Base-by-base conservation (phyloP, 1,140 invertebrate genomes). In the Rhizoglyphus robini region DNA sequence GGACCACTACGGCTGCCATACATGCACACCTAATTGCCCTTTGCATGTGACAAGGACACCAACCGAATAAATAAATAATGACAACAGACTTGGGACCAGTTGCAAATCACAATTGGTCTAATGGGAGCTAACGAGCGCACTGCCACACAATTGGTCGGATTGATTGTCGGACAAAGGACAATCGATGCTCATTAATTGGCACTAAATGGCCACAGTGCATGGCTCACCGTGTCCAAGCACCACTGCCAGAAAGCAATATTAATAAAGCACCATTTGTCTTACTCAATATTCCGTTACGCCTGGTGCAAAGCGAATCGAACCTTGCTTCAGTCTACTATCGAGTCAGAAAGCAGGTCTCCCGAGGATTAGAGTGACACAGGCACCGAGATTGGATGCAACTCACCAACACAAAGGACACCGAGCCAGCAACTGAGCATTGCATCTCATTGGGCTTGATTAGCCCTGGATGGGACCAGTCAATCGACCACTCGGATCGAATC, bases 371-470 rank as follows among this genome's bases (percentile, higher is more conserved):
- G n/a, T n/a, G n/a, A n/a, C n/a, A n/a, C n/a, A n/a, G n/a, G n/a
- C n/a, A n/a, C n/a, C n/a, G n/a, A n/a, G n/a, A n/a, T n/a, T n/a
- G n/a, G n/a, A n/a, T n/a, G n/a, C n/a, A n/a, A n/a, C n/a, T n/a
- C n/a, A n/a, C n/a, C n/a, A n/a, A n/a, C n/a, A n/a, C n/a, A n/a
- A n/a, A n/a, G n/a, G n/a, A n/a, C n/a, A n/a, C n/a, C n/a, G n/a
- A n/a, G n/a, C n/a, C n/a, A n/a, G n/a, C n/a, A n/a, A n/a, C n/a
- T n/a, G 23, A 25, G 8, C 8, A 54, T 54, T 54, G 51, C 51
- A 54, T 54, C 51, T 54, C 51, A 54, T 54, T 54, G 8, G 51
- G 51, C 51, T 54, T 54, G 51, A 54, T 54, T 54, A 54, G 51
- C 20, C 41, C 15, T 27, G 15, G 51, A 54, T 23, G 23, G 23